Base-by-base conservation (phyloP, 2,113 vertebrate species). In the Phyllopteryx taeniolatus region DNA sequence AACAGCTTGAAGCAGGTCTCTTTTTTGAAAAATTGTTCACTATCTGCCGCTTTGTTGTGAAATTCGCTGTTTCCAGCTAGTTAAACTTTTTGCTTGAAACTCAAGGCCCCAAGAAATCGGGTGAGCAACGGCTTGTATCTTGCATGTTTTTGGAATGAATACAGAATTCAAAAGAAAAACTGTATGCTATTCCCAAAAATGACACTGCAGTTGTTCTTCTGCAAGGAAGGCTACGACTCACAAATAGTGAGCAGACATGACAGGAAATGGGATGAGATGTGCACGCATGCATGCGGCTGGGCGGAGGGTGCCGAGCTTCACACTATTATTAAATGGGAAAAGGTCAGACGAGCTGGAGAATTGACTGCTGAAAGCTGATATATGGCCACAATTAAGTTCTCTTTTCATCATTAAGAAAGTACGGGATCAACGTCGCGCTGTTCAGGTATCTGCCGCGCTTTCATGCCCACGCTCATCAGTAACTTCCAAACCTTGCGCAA, bases 311-410 rank as follows among this genome's bases (percentile, higher is more conserved):
- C 59, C 13, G 27, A 31, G 66, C 67, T 83, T 76, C 47, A 54
- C 59, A 35, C 71, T 61, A 67, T 79, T 77, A 81, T 86, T 83
- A 83, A 81, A 82, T 74, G 67, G 73, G 35, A 76, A 70, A 82
- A 80, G 82, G 82, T 91, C 81, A 86, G 75, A 71, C 72, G 74
- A 84, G 59, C 62, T 72, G 42, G 19, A 59, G 64, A 80, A 81
- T 74, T 79, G 83, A 88, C 80, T 77, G 62, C 60, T 70, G 73
- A 81, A 85, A 85, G 70, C 73, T 86, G 84, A 87, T 79, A 79
- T 70, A 80, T 80, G 76, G 79, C 75, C 62, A 83, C 84, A 86
- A 89, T 87, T 88, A 88, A 88, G 89, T 85, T 77, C 70, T 75
- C 81, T 77, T 88, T 87, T 86, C 83, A 87, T 89, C 81, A 77